These are phyloP conservation scores for Plodia interpunctella DNA, from an alignment of 1,140 invertebrate genomes.

Conservation along the genomic window DNA sequence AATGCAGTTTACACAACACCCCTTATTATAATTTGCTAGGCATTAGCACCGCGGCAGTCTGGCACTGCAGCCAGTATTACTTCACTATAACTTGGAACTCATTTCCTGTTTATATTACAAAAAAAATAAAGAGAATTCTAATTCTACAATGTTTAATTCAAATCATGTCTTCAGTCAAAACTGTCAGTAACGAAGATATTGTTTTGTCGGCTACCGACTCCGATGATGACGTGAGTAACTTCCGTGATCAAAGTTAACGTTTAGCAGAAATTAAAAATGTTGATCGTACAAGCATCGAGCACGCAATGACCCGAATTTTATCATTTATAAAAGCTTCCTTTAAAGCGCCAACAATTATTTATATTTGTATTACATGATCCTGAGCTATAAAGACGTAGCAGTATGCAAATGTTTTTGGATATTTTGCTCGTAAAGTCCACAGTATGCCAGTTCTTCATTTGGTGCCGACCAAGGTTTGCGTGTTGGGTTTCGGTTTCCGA, in stretches of 20 bases:
- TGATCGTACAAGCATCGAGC: conserved; percentile 29
- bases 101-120: too few relatives aligned
- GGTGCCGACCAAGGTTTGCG: conserved; percentile 39
- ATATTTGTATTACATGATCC: conserved; percentile 62
- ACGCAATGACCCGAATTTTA: conserved; percentile 56
- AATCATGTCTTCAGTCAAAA: not conserved
- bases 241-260: conserved; percentile 27
- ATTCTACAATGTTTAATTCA: not conserved
- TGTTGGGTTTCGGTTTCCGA: conserved; percentile 21
- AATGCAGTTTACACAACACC: conserved; percentile 38
- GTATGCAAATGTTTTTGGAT: conserved; percentile 60
- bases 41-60: not conserved
- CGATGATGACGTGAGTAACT: conserved; percentile 32
- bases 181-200: conserved; percentile 4
- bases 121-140: not conserved
- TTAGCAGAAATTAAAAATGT: conserved; percentile 34
- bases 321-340: conserved; percentile 62
- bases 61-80: not conserved
- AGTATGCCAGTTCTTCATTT: conserved; percentile 50
- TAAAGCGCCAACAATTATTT: conserved; percentile 56
- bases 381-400: conserved; percentile 56
- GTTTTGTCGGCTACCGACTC: conserved; percentile 21
- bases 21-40: conserved; percentile 11
- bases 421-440: conserved; percentile 52
- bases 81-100: too few relatives aligned